Evolutionary conservation across 2,888 invertebrate species (phyloP), one percentile per base, ranked within the genome.

Genomic region (Pseudolycoriella hygida): DNA sequence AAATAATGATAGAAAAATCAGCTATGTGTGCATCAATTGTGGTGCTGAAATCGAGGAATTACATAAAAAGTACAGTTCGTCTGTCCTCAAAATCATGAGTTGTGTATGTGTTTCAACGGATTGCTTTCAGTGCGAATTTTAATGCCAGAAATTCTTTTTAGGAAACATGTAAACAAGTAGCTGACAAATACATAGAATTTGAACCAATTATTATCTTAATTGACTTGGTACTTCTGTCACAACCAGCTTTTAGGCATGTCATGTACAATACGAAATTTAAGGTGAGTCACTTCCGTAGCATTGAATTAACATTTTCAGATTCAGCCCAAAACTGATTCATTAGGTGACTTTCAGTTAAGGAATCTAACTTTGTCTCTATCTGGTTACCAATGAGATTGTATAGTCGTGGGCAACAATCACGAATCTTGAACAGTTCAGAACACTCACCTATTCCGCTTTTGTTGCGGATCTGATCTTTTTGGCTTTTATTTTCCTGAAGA

Each of bases 101-200:
- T 85, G 85, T 66, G 84, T 85, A 72, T 68, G 78, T 71, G 47
- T 38, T 4, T 1, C 19, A 11, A 6, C 32, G n/a, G 11, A 5
- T 34, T 47, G 10, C 17, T 10, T 12, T 3, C n/a, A 19, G 19
- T 5, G 10, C 12, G 30, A 17, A 11, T 3, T 38, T 3, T 17
- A 17, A 38, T 5, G 5, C 3, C 19, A 6, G n/a, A 32, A n/a
- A 6, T 32, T 17, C 38, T 64, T 68, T 66, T 58, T 55, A 92
- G 92, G 73, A 71, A 10, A 69, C 71, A 50, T 93, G 93, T 58
- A 74, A 76, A 42, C 68, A 74, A 40, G 62, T 80, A 12, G 85
- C 86, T 1, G 93, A 93, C 61, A 88, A 88, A 60, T 93, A 92
- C 58, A 78, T 92, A 48, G 92, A 93, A 64, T 89, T 84, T 61